Evolutionary conservation across 2,113 vertebrate species (phyloP), one percentile per base, ranked within the genome.

Genomic region (Petroica traversi): DNA sequence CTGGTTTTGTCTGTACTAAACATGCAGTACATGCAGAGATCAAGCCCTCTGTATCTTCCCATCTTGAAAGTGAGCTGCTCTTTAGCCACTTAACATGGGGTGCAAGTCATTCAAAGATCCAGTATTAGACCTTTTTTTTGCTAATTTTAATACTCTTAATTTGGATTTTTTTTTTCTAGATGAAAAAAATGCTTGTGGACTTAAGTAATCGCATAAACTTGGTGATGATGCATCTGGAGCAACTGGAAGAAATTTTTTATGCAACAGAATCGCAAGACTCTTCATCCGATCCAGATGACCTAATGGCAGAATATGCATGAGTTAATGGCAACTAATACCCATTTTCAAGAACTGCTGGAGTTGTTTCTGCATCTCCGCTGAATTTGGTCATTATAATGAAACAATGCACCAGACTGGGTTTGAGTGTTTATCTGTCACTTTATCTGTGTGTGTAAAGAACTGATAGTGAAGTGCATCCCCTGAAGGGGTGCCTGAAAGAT

Each of bases 121-220:
- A 51, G 20, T 5, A 8, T 31, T 75, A 73, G 40, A 19, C 34
- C 24, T 14, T 34, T 55, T 55, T 59, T 76, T 54, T 62, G 62
- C 43, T 57, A 19, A 13, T 46, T 86, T 67, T 66, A 59, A 59
- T 59, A 40, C 5, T 66, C 14, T 31, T 26, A 43, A 2, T 26
- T 52, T 75, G 8, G n/a, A n/a, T 85, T 2, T 34, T 26, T 40
- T 40, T 66, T 45, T 71, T 46, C 38, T 66, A 98, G 98, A 36
- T 98, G 69, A 98, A 98, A 95, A 69, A 96, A 76, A 95, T 77
- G 71, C 67, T 98, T 78, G 62, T 98, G 57, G 17, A 88, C 13
- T 45, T 20, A 2, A 72, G 94, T 11, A 1, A 3, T 66, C 96
- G 73, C 9, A 9, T 97, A n/a, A 88, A 97, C 45, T 26, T 46